Percentiles rank a stretch among this genome's conserved stretches.
Evolutionary conservation across 2,797 vertebrate species (phyloP).

Genomic region (Halcyon smyrnensis): DNA sequence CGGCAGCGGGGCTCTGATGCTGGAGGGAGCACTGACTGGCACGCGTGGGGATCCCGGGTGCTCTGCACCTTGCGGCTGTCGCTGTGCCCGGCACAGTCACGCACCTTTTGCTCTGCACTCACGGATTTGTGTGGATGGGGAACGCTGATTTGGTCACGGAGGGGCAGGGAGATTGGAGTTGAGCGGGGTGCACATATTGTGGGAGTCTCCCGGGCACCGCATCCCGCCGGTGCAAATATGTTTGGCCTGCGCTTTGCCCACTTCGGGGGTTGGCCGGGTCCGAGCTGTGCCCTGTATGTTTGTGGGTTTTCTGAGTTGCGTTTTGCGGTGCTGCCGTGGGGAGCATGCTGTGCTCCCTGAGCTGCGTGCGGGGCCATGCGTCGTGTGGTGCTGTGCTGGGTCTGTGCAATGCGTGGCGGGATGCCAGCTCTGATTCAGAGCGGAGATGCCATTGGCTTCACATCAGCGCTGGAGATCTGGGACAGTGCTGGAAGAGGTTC

Average conservation of each 20-base stretch:
- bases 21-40: not conserved
- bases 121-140: not conserved
- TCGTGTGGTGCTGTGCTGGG: not conserved
- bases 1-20: not conserved
- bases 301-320: rapidly evolving
- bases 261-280: not conserved
- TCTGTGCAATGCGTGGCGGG: not conserved
- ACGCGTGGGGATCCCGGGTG: rapidly evolving
- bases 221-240: not conserved
- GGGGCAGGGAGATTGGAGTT: not conserved
- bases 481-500: constrained; percentile 37
- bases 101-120: not conserved
- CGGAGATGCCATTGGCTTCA: constrained; percentile 56
- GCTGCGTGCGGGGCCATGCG: not conserved
- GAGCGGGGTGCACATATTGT: rapidly evolving
- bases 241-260: rapidly evolving
- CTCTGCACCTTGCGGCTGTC: not conserved
- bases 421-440: constrained; percentile 48
- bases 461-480: constrained; percentile 39
- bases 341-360: not conserved
- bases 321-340: not conserved
- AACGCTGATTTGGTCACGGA: not conserved
- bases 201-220: not conserved
- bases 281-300: not conserved
- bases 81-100: rapidly evolving